phyloP scores from a whole-genome alignment of 2,888 invertebrate species.

The Sphaerophoria taeniata region DNA sequence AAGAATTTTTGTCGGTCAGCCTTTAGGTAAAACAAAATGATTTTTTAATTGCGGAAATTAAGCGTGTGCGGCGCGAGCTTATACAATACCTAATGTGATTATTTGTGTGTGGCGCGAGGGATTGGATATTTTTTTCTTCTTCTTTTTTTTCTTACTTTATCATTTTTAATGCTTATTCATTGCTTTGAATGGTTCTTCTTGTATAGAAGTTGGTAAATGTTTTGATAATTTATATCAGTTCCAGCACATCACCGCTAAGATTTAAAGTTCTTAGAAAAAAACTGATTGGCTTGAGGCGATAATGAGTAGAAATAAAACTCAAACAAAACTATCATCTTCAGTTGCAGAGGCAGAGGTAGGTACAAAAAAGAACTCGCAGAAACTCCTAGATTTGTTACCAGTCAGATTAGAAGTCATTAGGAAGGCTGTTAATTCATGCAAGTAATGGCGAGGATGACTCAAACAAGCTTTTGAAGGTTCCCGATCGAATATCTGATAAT shows the following conservation, averaged over 20 bases:
- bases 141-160: conserved; percentile 25
- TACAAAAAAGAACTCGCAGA: conserved; percentile 15
- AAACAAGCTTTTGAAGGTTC: neutral
- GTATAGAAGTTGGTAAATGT: conserved; percentile 52
- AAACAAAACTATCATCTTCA: conserved; percentile 12
- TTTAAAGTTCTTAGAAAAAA: conserved; percentile 31
- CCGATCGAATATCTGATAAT: neutral
- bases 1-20: conserved; percentile 30
- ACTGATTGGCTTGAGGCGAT: conserved; percentile 36
- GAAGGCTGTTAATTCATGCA: conserved; percentile 29
- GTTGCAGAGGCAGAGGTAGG: neutral
- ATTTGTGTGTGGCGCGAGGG: conserved; percentile 70
- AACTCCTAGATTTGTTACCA: conserved; percentile 49
- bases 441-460: neutral
- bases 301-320: neutral
- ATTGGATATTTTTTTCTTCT: neutral
- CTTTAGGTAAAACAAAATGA: conserved; percentile 78
- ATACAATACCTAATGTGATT: conserved; percentile 67
- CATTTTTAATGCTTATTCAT: conserved; percentile 71
- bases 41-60: conserved; percentile 83
- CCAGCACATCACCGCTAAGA: conserved; percentile 26
- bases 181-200: conserved; percentile 65
- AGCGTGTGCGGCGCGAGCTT: conserved; percentile 74
- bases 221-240: conserved; percentile 68
- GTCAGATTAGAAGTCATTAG: conserved; percentile 65